Base-by-base conservation (phyloP, 2,888 invertebrate species). In the Sinotaia quadrata region DNA sequence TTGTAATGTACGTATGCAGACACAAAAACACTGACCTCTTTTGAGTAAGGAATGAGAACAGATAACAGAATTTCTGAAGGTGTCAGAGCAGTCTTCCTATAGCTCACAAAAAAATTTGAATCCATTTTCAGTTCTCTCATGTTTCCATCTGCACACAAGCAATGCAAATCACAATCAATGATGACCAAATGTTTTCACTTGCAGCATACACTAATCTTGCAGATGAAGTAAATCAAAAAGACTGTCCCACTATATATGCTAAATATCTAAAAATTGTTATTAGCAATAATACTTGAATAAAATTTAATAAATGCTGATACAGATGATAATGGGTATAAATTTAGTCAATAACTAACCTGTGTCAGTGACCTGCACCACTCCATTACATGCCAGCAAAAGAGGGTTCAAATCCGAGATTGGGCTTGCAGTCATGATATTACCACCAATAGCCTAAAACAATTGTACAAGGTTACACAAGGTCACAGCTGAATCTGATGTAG, bases 331-430 rank as follows among this genome's bases (percentile, higher is more conserved):
- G n/a, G n/a, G n/a, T n/a, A n/a, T n/a, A n/a, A n/a, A n/a, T n/a
- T n/a, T n/a, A n/a, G n/a, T n/a, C n/a, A n/a, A n/a, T n/a, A n/a
- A 18, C 68, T 41, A 8, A 81, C 81, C 78, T 75, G 73, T 72
- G 10, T 77, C 78, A n/a, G 66, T 69, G 18, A 83, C 72, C 7
- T 73, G 74, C 21, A 85, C 60, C n/a, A 70, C 68, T 44, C 79
- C 82, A n/a, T 83, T 83, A 59, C 93, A 92, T 0, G 97, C 95
- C 91, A 95, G 92, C 69, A 97, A 91, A 76, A 98, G 92, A 0
- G 97, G 97, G 88, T 96, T 95, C 84, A 98, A 91, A 89, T 98
- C 98, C 0, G 97, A 97, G 85, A 97, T 97, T 0, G 97, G 97
- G 88, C 96, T 97, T 27, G 95, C 94, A 0, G 96, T 97, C 90